These are phyloP conservation scores for Rhagoletis zephyria DNA, from an alignment of 1,140 invertebrate genomes.

Conservation along the genomic window DNA sequence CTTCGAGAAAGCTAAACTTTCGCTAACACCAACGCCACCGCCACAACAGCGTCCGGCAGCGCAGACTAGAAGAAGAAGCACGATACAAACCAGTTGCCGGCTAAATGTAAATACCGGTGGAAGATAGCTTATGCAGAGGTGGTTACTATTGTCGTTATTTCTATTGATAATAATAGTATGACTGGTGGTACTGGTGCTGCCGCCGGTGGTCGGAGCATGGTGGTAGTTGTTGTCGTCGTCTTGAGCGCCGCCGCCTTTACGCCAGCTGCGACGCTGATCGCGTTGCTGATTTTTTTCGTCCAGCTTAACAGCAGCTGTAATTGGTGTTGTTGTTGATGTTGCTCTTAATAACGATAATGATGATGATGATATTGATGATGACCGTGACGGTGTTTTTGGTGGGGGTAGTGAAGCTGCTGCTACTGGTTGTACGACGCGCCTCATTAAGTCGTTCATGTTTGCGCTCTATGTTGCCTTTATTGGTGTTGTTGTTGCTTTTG, in stretches of 20 bases:
- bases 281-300: neutral
- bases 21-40: neutral
- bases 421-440: neutral
- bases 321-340: neutral
- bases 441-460: neutral
- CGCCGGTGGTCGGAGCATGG: neutral
- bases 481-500: neutral
- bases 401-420: neutral
- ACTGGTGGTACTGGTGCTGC: neutral
- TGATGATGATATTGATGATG: neutral
- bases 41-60: neutral
- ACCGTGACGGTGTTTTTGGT: neutral
- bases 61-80: slow-evolving; percentile 23
- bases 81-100: neutral
- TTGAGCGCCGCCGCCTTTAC: neutral
- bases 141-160: neutral
- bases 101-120: slow-evolving; percentile 37
- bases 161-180: neutral
- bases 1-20: neutral
- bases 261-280: neutral
- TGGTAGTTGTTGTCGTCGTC: neutral
- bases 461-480: neutral
- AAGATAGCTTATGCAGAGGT: neutral
- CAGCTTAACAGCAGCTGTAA: neutral
- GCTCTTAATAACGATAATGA: neutral